phyloP scores from a whole-genome alignment of 2,888 invertebrate genomes.

The Schizaphis graminum region DNA sequence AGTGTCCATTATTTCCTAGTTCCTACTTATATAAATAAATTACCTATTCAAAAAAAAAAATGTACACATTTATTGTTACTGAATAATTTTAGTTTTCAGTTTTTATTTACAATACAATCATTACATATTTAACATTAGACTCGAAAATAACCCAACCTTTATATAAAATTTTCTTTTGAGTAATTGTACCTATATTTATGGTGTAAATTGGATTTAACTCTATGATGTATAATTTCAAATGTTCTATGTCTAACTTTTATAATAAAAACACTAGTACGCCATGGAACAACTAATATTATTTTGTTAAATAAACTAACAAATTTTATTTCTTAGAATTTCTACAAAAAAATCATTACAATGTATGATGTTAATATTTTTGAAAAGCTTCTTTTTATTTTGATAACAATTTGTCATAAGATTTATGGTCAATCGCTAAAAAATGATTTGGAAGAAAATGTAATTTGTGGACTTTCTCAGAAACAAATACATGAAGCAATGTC shows the following conservation, averaged over 20 bases:
- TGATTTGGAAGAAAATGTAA: conserved; percentile 2
- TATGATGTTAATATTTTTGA: neutral
- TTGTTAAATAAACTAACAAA: neutral
- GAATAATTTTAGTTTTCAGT: neutral
- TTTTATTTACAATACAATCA: neutral
- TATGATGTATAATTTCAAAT: neutral
- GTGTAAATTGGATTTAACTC: neutral
- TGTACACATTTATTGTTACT: neutral
- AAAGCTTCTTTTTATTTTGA: conserved; percentile 9
- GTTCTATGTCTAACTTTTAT: neutral
- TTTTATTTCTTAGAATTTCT: neutral
- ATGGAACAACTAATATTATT: neutral
- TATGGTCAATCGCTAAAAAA: neutral
- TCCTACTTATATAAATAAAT: neutral
- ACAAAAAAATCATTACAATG: neutral
- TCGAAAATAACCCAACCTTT: neutral
- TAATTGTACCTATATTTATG: neutral
- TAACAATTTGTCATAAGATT: neutral
- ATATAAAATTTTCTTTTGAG: neutral
- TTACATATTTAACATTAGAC: neutral
- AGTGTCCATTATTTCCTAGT: conserved; percentile 4
- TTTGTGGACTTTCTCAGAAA: conserved; percentile 44
- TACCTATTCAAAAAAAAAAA: neutral
- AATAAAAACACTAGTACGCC: neutral
- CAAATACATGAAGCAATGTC: conserved; percentile 20